Conservation (phyloP, 2,113 vertebrate species). For the Acanthochromis polyacanthus region DNA sequence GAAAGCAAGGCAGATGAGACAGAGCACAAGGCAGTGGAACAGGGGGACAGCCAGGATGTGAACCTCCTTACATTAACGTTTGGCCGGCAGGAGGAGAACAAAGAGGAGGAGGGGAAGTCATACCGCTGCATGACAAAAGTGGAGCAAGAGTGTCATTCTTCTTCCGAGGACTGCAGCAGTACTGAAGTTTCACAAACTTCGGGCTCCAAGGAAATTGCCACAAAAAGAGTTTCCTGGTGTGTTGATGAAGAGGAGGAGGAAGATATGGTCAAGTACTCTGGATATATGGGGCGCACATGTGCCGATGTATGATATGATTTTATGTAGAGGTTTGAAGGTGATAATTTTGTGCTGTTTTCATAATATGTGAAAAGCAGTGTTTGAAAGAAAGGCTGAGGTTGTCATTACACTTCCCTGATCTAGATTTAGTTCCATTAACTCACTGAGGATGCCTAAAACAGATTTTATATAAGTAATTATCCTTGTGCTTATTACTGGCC, state of each 20-base stretch:
- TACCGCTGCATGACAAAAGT: too few species aligned
- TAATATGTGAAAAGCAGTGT: too few species aligned
- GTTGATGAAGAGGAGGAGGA: conserved; percentile 23
- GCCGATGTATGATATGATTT: not conserved
- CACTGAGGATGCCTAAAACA: too few species aligned
- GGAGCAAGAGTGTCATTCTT: not conserved
- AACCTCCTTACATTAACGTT: conserved; percentile 72
- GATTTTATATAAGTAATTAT: too few species aligned
- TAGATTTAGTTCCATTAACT: too few species aligned
- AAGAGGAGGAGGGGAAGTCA: not conserved
- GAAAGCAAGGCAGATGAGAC: not conserved
- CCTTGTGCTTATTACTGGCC: too few species aligned
- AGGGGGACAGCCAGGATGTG: conserved; percentile 20
- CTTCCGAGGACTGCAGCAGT: not conserved
- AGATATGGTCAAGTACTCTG: conserved; percentile 20
- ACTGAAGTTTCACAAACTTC: not conserved
- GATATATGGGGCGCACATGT: conserved; percentile 38
- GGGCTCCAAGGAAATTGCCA: not conserved
- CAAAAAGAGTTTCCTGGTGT: not conserved
- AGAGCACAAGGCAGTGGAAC: not conserved
- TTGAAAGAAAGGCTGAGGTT: too few species aligned
- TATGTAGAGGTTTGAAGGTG: too few species aligned
- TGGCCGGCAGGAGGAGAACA: not conserved
- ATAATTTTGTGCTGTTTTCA: too few species aligned
- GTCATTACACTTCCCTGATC: too few species aligned